phyloP scores from a whole-genome alignment of 2,113 vertebrate genomes.

The Lampris incognitus region DNA sequence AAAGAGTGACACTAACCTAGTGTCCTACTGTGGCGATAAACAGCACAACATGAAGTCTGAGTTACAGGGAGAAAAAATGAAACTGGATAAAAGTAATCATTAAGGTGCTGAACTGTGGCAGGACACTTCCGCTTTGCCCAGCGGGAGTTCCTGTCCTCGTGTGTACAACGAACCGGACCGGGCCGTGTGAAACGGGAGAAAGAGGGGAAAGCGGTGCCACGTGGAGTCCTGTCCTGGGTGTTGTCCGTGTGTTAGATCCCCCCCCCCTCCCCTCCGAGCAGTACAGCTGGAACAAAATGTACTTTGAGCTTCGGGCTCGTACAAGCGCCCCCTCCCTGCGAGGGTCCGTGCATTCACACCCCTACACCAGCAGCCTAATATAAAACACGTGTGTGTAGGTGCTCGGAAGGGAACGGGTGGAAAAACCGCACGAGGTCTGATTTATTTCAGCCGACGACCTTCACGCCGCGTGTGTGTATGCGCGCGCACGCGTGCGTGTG shows the following conservation, averaged over 20 bases:
- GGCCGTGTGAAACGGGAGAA: conserved; percentile 47
- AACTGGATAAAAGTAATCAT: not conserved
- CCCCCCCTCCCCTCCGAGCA: not conserved
- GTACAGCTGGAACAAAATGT: conserved; percentile 67
- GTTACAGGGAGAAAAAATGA: not conserved
- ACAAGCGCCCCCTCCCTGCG: conserved; percentile 2
- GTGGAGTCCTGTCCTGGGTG: conserved; percentile 48
- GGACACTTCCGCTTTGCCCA: not conserved
- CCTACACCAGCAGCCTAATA: conserved; percentile 45
- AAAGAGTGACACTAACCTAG: conserved; percentile 51
- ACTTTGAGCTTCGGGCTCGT: conserved; percentile 34
- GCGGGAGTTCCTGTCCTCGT: not conserved
- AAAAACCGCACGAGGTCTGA: conserved; percentile 41
- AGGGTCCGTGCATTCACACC: conserved; percentile 19
- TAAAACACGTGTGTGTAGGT: conserved; percentile 70
- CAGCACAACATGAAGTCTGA: conserved; percentile 8
- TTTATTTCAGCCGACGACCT: conserved; percentile 23
- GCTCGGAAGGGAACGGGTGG: conserved; percentile 47
- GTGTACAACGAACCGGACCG: conserved; percentile 8
- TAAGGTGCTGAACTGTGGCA: not conserved
- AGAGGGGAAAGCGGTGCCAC: conserved; percentile 42
- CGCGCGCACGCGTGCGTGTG: conserved; percentile 17
- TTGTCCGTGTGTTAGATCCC: conserved; percentile 1
- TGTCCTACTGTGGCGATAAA: conserved; percentile 40
- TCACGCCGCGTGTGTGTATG: conserved; percentile 2